phyloP scores from a whole-genome alignment of 2,797 vertebrate genomes.

The Cottoperca gobio region DNA sequence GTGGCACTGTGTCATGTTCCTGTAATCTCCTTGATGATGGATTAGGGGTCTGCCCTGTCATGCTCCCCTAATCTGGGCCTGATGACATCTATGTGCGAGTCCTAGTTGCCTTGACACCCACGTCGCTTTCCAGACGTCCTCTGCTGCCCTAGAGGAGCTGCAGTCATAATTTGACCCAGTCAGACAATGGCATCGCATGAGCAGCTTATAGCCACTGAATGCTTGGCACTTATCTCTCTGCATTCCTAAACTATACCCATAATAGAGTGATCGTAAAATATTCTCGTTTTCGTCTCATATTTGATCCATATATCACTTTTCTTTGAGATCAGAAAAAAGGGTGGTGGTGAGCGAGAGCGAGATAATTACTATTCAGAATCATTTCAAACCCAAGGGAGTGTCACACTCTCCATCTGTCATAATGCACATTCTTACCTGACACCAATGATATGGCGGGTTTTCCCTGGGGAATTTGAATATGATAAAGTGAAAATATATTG shows the following conservation, averaged over 20 bases:
- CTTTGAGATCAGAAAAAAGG: constrained; percentile 22
- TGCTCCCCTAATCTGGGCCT: constrained; percentile 71
- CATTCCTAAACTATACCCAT: constrained; percentile 36
- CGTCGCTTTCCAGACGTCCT: constrained; percentile 45
- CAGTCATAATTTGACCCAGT: constrained; percentile 50
- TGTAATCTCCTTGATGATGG: constrained; percentile 82
- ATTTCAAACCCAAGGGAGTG: constrained; percentile 47
- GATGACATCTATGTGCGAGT: constrained; percentile 49
- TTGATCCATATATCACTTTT: constrained; percentile 47
- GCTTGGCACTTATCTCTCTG: constrained; percentile 44
- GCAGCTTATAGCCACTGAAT: constrained; percentile 37
- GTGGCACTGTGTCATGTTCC: constrained; percentile 77
- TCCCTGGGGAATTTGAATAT: constrained; percentile 63
- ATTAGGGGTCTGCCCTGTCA: constrained; percentile 76
- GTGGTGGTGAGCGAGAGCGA: background rate
- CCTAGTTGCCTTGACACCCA: constrained; percentile 50
- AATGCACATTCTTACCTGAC: constrained; percentile 57
- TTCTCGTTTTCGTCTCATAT: constrained; percentile 19
- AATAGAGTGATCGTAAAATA: constrained; percentile 35
- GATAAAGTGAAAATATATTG: constrained; percentile 61
- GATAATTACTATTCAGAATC: constrained; percentile 49
- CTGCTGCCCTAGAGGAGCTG: constrained; percentile 34
- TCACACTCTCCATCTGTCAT: constrained; percentile 56
- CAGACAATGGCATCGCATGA: constrained; percentile 42
- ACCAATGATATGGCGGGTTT: constrained; percentile 42